Evolutionary conservation across 2,888 invertebrate genomes (phyloP).

Genomic region (Gonocerus acuteangulatus): DNA sequence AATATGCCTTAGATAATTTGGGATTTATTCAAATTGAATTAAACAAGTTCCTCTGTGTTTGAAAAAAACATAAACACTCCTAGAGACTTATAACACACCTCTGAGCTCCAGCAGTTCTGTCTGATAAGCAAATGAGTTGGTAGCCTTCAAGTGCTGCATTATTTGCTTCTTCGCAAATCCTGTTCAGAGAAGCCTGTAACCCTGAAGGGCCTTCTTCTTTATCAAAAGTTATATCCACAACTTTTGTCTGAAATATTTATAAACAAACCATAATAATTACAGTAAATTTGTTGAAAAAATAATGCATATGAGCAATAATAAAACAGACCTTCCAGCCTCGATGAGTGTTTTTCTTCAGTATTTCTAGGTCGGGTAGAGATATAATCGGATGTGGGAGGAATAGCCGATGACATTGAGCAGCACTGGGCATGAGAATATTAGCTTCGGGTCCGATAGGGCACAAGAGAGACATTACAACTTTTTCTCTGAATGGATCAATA

Average conservation of each 20-base stretch:
- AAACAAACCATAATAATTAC: background rate
- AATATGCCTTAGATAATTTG: too few species aligned
- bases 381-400: constrained; percentile 91
- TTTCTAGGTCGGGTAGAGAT: constrained; percentile 81
- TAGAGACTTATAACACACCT: too few species aligned
- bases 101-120: constrained; percentile 51
- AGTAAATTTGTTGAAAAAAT: too few species aligned
- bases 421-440: constrained; percentile 84
- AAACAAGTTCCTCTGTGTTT: too few species aligned
- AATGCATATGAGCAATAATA: background rate
- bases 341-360: constrained; percentile 73
- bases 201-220: constrained; percentile 65
- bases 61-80: too few species aligned
- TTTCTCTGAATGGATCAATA: constrained; percentile 97
- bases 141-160: constrained; percentile 68
- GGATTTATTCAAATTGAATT: too few species aligned
- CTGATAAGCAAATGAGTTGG: constrained; percentile 81
- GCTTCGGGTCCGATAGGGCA: constrained; percentile 96
- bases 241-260: constrained; percentile 52
- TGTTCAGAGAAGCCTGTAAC: constrained; percentile 67
- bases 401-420: constrained; percentile 78
- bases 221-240: constrained; percentile 84
- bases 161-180: constrained; percentile 72
- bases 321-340: constrained; percentile 69
- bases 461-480: constrained; percentile 95